Evolutionary conservation across 2,797 vertebrate species (phyloP).

Genomic region (Tamandua tetradactyla): DNA sequence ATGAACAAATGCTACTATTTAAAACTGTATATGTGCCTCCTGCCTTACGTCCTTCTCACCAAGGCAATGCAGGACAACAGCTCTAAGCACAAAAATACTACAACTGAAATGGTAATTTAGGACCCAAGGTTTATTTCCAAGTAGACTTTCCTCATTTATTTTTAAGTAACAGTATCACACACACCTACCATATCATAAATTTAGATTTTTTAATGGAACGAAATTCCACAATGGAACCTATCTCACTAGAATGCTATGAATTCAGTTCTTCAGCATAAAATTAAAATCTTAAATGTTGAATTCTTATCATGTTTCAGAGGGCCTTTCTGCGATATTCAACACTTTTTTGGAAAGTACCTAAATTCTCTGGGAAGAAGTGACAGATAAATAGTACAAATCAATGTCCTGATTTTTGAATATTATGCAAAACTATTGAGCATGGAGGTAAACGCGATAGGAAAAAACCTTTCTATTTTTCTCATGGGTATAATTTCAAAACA

Average conservation of each 20-base stretch:
- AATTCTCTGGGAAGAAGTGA: conserved; percentile 15
- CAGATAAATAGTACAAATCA: background rate
- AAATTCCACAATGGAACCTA: background rate
- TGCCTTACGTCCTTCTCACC: background rate
- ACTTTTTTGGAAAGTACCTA: background rate
- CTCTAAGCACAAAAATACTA: conserved; percentile 8
- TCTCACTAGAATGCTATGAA: conserved; percentile 33
- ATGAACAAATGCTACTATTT: background rate
- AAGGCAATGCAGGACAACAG: background rate
- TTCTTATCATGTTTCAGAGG: background rate
- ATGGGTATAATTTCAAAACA: conserved; percentile 67
- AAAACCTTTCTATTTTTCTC: conserved; percentile 67
- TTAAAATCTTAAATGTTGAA: background rate
- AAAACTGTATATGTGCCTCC: background rate
- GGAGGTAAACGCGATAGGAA: background rate
- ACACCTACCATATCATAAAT: background rate
- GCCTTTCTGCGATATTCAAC: background rate
- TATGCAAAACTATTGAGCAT: conserved; percentile 40
- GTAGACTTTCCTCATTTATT: conserved; percentile 10
- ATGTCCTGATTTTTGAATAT: conserved; percentile 25
- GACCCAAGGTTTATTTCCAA: conserved; percentile 27
- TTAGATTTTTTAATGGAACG: background rate
- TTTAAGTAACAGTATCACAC: background rate
- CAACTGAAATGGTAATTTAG: conserved; percentile 18
- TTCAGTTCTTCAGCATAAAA: conserved; percentile 53